Evolutionary conservation across 2,797 vertebrate genomes (phyloP).

Genomic region (Sitta carolinensis): DNA sequence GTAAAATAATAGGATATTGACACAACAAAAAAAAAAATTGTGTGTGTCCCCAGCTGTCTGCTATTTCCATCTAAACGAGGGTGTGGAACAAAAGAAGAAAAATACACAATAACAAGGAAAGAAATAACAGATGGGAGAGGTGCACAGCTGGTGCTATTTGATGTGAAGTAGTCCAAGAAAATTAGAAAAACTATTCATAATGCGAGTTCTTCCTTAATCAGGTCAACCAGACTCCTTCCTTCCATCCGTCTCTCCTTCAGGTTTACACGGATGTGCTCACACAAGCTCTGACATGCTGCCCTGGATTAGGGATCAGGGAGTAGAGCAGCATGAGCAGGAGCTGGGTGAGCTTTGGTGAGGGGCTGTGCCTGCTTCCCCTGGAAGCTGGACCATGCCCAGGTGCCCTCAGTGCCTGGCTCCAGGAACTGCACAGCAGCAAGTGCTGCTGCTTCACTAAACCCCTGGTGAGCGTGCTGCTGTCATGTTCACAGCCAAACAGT

Average conservation of each 20-base stretch:
- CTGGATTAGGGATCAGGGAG: not conserved
- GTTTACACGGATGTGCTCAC: not conserved
- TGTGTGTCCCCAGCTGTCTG: not conserved
- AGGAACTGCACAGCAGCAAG: not conserved
- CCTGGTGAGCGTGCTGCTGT: not conserved
- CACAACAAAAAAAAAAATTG: not conserved
- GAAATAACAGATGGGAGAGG: not conserved
- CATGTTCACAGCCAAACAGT: rapidly evolving
- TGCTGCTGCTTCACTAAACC: not conserved
- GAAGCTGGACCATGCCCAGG: not conserved
- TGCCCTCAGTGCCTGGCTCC: rapidly evolving
- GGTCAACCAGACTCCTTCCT: not conserved
- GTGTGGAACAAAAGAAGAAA: not conserved
- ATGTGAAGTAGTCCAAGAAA: not conserved
- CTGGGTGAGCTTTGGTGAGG: not conserved
- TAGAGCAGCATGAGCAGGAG: not conserved
- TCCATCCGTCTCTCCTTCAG: not conserved
- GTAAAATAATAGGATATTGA: not conserved
- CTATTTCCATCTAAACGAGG: not conserved
- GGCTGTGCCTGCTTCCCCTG: not conserved
- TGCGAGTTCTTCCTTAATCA: not conserved
- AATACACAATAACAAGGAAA: not conserved
- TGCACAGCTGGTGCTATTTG: not conserved
- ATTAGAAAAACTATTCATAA: not conserved
- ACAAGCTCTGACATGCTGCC: not conserved